These are phyloP conservation scores for Orthonevra nobilis DNA, from an alignment of 2,888 invertebrate species.

Conservation along the genomic window DNA sequence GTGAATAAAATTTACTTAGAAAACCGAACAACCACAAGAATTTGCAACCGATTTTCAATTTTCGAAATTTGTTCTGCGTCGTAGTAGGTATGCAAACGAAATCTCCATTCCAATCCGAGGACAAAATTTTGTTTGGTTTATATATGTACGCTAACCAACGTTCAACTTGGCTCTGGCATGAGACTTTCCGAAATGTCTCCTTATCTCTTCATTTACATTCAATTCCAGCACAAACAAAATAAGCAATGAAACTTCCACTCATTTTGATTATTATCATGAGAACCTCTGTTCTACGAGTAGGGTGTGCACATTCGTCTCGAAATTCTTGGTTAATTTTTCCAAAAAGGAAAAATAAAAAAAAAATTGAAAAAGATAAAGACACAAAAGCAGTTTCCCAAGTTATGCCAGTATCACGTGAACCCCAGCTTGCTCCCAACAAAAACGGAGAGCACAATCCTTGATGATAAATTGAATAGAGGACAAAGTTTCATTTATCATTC, in stretches of 20 bases:
- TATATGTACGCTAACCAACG: too few species aligned
- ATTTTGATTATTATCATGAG: slow-evolving; percentile 26
- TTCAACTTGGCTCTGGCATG: too few species aligned
- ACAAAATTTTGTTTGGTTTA: slow-evolving; percentile 9
- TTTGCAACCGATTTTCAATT: slow-evolving; percentile 47
- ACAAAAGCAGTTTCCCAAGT: too few species aligned
- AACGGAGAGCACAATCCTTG: slow-evolving; percentile 41
- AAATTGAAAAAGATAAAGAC: slow-evolving; percentile 26
- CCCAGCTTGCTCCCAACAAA: slow-evolving; percentile 29
- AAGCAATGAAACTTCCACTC: too few species aligned
- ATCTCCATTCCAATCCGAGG: slow-evolving; percentile 2
- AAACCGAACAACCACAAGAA: slow-evolving; percentile 25
- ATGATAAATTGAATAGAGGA: slow-evolving; percentile 68
- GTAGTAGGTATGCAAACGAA: slow-evolving; percentile 17
- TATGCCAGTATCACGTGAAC: slow-evolving; percentile 9
- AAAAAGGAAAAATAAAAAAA: too few species aligned
- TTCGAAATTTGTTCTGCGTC: slow-evolving; percentile 27
- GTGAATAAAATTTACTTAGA: slow-evolving; percentile 14
- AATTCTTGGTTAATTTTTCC: slow-evolving; percentile 60
- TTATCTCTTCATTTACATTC: slow-evolving; percentile 37
- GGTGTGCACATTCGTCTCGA: slow-evolving; percentile 21
- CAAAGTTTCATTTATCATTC: slow-evolving; percentile 67
- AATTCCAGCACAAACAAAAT: slow-evolving; percentile 31
- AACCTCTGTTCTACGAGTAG: slow-evolving; percentile 2
- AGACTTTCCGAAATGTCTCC: slow-evolving; percentile 9